These are phyloP conservation scores for Colius striatus DNA, from an alignment of 2,113 vertebrate species.

Conservation along the genomic window DNA sequence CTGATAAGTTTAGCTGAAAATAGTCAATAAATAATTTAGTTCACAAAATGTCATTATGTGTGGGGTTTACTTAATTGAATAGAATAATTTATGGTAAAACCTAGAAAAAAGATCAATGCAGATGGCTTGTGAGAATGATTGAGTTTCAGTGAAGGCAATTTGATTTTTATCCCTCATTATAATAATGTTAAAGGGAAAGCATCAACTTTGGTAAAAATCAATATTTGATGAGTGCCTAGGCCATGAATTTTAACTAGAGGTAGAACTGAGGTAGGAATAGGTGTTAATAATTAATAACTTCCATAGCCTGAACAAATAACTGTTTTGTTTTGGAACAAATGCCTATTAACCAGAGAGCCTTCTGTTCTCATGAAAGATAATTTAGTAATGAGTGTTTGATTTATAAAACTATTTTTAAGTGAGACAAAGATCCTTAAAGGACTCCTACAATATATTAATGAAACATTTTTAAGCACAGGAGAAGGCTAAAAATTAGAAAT, in stretches of 20 bases:
- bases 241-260: constrained; percentile 86
- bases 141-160: constrained; percentile 80
- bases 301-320: constrained; percentile 68
- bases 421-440: constrained; percentile 4
- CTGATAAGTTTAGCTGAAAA: constrained; percentile 75
- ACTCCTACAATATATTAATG: not conserved
- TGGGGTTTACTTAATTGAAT: constrained; percentile 85
- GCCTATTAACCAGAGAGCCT: constrained; percentile 26
- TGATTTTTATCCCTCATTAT: constrained; percentile 88
- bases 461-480: not conserved
- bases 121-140: constrained; percentile 75
- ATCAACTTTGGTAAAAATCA: constrained; percentile 86
- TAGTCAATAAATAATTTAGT: constrained; percentile 87
- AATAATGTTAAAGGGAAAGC: constrained; percentile 83
- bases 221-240: constrained; percentile 88
- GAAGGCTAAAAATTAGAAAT: not conserved
- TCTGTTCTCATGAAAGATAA: constrained; percentile 65
- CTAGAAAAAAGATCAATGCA: constrained; percentile 83
- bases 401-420: not conserved
- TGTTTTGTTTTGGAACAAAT: constrained; percentile 59
- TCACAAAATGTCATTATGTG: constrained; percentile 85
- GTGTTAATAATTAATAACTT: constrained; percentile 76
- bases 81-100: constrained; percentile 87
- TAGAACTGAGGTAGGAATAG: constrained; percentile 69
- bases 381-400: constrained; percentile 52